Conservation (phyloP, 2,113 vertebrate species). For the Nicator chloris region DNA sequence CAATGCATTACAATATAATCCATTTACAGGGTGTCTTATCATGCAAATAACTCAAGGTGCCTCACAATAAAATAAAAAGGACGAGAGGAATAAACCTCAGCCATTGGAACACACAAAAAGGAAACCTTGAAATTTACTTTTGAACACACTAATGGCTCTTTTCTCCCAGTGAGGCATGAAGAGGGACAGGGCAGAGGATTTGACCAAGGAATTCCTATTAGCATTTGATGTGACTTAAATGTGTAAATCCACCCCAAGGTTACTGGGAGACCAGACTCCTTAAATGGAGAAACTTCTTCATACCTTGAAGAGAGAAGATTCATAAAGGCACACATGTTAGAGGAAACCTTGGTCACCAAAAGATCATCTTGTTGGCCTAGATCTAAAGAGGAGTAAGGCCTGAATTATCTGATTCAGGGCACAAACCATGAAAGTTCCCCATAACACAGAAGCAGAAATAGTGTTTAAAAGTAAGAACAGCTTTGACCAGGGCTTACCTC, state of each 20-base stretch:
- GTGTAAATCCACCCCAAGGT: constrained; percentile 19
- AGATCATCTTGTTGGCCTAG: background rate
- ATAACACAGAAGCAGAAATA: background rate
- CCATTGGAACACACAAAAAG: constrained; percentile 7
- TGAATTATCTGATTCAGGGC: background rate
- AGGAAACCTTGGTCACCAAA: background rate
- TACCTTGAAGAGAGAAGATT: background rate
- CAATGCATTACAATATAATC: constrained; percentile 49
- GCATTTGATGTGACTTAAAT: constrained; percentile 36
- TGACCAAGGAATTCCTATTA: constrained; percentile 38
- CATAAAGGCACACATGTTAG: background rate
- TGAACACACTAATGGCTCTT: constrained; percentile 48
- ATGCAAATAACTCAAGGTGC: constrained; percentile 66
- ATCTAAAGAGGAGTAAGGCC: background rate
- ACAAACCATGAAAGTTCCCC: background rate
- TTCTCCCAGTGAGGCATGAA: constrained; percentile 49
- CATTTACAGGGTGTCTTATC: constrained; percentile 53
- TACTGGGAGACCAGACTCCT: background rate
- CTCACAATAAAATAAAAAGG: constrained; percentile 64
- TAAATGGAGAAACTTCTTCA: background rate
- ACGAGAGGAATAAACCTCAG: constrained; percentile 38
- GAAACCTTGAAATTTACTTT: constrained; percentile 67
- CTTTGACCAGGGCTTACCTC: background rate
- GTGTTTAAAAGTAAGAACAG: background rate
- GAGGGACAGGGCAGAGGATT: background rate